phyloP scores from a whole-genome alignment of 2,888 invertebrate species.

The Penaeus monodon region DNA sequence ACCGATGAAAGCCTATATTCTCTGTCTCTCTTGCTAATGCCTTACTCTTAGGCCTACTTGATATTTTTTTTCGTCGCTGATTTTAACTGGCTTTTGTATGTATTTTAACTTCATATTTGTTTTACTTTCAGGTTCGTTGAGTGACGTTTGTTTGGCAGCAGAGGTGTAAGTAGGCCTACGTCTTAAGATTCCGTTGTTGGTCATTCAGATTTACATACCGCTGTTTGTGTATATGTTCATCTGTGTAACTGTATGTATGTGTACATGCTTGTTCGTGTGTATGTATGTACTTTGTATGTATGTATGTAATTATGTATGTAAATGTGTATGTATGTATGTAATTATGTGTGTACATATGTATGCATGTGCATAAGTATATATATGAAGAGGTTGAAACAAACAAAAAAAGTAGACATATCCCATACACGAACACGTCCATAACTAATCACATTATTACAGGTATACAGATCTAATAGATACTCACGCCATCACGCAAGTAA shows the following conservation, averaged over 20 bases:
- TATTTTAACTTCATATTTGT: no score
- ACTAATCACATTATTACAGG: background rate
- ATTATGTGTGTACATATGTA: background rate
- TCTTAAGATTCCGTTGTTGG: no score
- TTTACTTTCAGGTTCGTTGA: no score
- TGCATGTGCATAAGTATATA: background rate
- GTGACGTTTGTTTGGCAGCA: no score
- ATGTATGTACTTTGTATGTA: background rate
- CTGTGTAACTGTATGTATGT: background rate
- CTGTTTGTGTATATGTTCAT: background rate
- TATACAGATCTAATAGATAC: background rate
- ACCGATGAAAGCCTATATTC: no score
- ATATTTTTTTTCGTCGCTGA: no score
- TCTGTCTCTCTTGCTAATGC: no score
- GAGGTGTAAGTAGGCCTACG: no score
- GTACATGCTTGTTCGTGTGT: background rate
- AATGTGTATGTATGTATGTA: background rate
- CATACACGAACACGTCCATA: constrained; percentile 4
- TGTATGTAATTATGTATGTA: background rate
- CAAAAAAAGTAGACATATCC: background rate
- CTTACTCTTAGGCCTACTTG: no score
- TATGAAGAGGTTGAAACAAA: background rate
- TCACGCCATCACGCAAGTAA: background rate
- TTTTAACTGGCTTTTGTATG: no score
- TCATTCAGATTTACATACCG: background rate